A percentile compares a stretch with the other conserved stretches of the same genome.
phyloP scores from a whole-genome alignment of 1,140 invertebrate species.

The Himalopsyche phryganea region DNA sequence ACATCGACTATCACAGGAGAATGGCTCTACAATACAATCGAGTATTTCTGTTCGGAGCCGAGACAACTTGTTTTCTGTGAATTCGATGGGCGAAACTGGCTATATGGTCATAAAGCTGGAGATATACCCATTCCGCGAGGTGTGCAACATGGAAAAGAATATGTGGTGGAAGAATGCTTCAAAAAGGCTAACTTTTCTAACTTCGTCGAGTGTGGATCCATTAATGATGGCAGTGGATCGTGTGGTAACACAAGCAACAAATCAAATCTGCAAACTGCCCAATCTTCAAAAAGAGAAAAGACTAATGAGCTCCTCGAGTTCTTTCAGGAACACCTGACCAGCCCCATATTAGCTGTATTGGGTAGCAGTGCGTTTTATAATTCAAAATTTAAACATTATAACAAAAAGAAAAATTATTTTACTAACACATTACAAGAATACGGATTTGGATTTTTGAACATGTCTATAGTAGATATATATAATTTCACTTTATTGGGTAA shows the following conservation, averaged over 20 bases:
- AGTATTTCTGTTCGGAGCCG: constrained; percentile 12
- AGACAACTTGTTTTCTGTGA: constrained; percentile 20
- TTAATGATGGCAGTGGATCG: constrained; percentile 5
- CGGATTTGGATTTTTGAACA: too few species aligned
- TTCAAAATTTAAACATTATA: background rate
- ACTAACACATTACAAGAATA: too few species aligned
- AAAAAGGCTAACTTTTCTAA: constrained; percentile 7
- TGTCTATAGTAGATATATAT: too few species aligned
- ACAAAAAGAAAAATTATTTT: too few species aligned
- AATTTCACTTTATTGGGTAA: too few species aligned
- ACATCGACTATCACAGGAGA: background rate
- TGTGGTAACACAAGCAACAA: background rate
- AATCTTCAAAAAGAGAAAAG: constrained; percentile 3
- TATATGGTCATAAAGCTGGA: constrained; percentile 11
- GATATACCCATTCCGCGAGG: constrained; percentile 15
- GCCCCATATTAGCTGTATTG: background rate
- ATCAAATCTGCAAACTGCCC: background rate
- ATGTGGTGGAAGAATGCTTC: constrained; percentile 13
- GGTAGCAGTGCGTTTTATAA: background rate
- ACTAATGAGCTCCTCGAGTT: background rate
- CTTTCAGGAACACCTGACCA: background rate
- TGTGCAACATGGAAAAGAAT: constrained; percentile 1
- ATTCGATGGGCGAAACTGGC: constrained; percentile 15
- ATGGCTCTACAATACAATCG: constrained; percentile 10
- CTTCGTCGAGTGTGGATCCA: constrained; percentile 19